Percentiles rank a stretch among this genome's conserved stretches.
Evolutionary conservation across 2,113 vertebrate species (phyloP).

Genomic region (Tachysurus fulvidraco): DNA sequence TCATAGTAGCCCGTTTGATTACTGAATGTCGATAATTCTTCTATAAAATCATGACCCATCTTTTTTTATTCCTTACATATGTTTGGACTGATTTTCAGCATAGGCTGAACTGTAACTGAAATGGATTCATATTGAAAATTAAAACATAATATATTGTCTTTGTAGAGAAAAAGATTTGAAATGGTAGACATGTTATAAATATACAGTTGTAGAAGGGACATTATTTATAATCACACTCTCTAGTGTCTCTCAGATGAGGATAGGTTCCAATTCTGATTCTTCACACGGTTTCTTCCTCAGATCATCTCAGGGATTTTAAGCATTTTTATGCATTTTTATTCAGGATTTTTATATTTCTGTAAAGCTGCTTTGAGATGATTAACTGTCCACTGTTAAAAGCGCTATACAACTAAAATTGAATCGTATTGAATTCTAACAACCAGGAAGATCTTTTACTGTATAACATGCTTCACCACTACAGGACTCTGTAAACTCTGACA

Average conservation of each 20-base stretch:
- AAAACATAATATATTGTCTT: neutral
- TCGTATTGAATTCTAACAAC: too few species aligned
- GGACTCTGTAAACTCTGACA: neutral
- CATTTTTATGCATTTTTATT: too few species aligned
- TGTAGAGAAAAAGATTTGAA: neutral
- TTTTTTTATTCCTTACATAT: neutral
- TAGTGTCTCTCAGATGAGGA: too few species aligned
- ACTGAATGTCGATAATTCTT: neutral
- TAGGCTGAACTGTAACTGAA: neutral
- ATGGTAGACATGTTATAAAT: neutral
- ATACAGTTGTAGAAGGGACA: neutral
- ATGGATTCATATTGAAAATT: neutral
- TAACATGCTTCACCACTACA: neutral
- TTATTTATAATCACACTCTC: too few species aligned
- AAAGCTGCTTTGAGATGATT: too few species aligned
- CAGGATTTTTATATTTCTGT: too few species aligned
- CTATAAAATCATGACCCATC: neutral
- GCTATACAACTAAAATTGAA: too few species aligned
- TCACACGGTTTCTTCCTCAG: too few species aligned
- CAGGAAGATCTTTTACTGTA: neutral
- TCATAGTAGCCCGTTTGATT: neutral
- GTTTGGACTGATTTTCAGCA: neutral
- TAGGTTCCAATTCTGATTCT: too few species aligned
- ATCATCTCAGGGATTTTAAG: too few species aligned
- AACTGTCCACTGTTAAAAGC: too few species aligned